Conservation (phyloP, 1,140 invertebrate genomes). For the Hylaeus volcanicus region DNA sequence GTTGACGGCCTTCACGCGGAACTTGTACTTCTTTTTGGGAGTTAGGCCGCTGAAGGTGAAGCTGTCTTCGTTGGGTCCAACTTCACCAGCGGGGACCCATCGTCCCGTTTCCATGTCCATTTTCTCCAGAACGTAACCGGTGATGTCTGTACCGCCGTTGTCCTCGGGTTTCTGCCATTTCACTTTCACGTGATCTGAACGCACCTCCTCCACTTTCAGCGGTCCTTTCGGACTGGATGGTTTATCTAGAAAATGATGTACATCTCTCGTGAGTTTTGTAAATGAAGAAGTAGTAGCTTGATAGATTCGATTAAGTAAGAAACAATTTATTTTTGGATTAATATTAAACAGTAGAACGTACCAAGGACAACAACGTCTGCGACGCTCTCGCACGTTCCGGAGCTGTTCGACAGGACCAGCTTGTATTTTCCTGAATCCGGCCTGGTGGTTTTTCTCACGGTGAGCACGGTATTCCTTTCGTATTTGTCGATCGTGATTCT, state of each 20-base stretch:
- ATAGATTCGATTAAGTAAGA: too few relatives aligned
- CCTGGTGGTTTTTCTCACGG: conserved; percentile 91
- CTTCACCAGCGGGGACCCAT: conserved; percentile 95
- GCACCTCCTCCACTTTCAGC: conserved; percentile 91
- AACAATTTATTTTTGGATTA: too few relatives aligned
- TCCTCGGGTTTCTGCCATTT: conserved; percentile 98
- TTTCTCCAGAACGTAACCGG: conserved; percentile 98
- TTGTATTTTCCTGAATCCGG: conserved; percentile 95
- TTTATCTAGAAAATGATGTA: conserved; percentile 84
- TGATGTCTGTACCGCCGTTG: conserved; percentile 94
- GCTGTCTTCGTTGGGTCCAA: conserved; percentile 89
- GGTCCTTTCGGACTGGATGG: conserved; percentile 92
- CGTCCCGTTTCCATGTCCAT: conserved; percentile 96
- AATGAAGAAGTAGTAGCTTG: neutral
- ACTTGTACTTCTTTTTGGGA: conserved; percentile 98
- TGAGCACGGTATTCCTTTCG: conserved; percentile 94
- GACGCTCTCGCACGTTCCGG: conserved; percentile 90
- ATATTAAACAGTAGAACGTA: conserved; percentile 70
- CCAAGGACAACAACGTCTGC: conserved; percentile 94
- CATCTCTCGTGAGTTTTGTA: neutral
- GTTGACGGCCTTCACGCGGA: conserved; percentile 98
- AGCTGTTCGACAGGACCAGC: conserved; percentile 90
- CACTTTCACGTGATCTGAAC: conserved; percentile 94
- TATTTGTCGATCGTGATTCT: conserved; percentile 93
- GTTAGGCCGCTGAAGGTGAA: conserved; percentile 96